Conservation (phyloP, 2,888 invertebrate genomes). For the Ormyrus thymus region DNA sequence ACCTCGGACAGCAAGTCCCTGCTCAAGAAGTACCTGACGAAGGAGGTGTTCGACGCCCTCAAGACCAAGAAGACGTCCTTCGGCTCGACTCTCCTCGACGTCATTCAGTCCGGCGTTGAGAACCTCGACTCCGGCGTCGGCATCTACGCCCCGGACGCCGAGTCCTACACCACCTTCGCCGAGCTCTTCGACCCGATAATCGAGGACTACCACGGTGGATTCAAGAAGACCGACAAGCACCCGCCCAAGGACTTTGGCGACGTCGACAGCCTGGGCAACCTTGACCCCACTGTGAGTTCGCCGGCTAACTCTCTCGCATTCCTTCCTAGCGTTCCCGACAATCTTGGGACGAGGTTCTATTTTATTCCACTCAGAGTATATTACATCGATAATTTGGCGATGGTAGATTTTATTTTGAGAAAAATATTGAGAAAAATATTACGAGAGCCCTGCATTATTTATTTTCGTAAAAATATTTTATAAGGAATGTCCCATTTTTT, state of each 20-base stretch:
- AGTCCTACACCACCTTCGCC: conserved; percentile 93
- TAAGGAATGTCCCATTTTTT: no score
- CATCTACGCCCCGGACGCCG: conserved; percentile 98
- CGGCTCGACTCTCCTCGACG: conserved; percentile 94
- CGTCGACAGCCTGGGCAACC: conserved; percentile 90
- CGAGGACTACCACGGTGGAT: conserved; percentile 97
- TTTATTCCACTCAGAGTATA: no score
- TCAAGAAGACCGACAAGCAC: conserved; percentile 95
- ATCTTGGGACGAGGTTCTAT: no score
- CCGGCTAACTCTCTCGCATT: not conserved
- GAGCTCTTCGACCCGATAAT: conserved; percentile 98
- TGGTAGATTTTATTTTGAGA: no score
- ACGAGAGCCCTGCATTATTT: no score
- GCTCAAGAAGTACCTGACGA: conserved; percentile 95
- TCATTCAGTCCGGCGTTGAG: conserved; percentile 96
- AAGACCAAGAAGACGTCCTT: conserved; percentile 96
- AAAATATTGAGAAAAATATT: no score
- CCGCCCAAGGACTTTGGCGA: conserved; percentile 97
- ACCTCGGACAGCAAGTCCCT: conserved; percentile 95
- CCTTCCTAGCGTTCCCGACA: not conserved
- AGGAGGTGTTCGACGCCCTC: conserved; percentile 91
- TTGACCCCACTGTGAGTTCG: conserved; percentile 85
- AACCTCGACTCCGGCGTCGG: conserved; percentile 98
- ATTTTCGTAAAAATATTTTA: no score
- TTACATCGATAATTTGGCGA: no score